A percentile compares a stretch with the other conserved stretches of the same genome.
These are phyloP conservation scores for Ylistrum balloti DNA, from an alignment of 1,140 invertebrate species.

Conservation along the genomic window DNA sequence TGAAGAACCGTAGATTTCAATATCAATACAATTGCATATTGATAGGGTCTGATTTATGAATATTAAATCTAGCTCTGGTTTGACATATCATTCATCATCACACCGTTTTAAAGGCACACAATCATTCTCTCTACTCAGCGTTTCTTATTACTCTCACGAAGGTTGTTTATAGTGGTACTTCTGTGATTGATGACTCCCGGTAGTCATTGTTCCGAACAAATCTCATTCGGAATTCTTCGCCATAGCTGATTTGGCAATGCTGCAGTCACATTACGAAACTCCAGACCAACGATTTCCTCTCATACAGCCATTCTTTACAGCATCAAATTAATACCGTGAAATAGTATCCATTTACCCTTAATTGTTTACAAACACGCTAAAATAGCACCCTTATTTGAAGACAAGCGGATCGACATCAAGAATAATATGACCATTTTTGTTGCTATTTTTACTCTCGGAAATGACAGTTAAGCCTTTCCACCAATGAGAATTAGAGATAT, in stretches of 20 bases:
- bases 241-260: not conserved
- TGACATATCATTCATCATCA: not conserved
- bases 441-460: not conserved
- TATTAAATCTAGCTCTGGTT: not conserved
- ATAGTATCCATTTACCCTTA: not conserved
- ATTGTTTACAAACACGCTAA: not conserved
- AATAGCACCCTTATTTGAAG: not conserved
- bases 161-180: not conserved
- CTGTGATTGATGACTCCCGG: slow-evolving; percentile 6
- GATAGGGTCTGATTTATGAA: not conserved
- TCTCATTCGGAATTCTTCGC: slow-evolving; percentile 33
- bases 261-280: slow-evolving; percentile 1
- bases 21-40: not conserved
- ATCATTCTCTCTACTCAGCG: not conserved
- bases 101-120: not conserved
- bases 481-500: not conserved
- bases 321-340: not conserved
- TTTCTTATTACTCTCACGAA: not conserved
- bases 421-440: not conserved
- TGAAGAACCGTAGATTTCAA: not conserved
- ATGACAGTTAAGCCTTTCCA: not conserved
- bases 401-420: not conserved
- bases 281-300: not conserved
- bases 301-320: not conserved
- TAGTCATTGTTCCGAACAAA: not conserved